Conservation (phyloP, 2,888 invertebrate genomes). For the Rotaria magnacalcarata region DNA sequence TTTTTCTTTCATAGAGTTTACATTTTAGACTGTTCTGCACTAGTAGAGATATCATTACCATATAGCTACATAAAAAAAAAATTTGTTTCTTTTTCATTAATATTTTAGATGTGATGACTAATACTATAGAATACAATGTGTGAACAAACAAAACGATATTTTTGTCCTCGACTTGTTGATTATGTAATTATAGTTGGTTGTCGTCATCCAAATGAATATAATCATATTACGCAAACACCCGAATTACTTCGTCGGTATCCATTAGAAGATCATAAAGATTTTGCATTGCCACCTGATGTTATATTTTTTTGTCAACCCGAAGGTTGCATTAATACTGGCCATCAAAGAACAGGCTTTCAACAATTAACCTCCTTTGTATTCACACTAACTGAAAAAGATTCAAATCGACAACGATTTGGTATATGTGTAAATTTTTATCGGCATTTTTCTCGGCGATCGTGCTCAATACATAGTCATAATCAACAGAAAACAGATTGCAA, state of each 20-base stretch:
- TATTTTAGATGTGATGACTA: background rate
- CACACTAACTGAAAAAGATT: conserved; percentile 95
- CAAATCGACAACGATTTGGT: conserved; percentile 74
- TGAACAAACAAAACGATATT: conserved; percentile 53
- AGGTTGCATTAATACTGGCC: conserved; percentile 70
- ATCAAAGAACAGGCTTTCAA: conserved; percentile 62
- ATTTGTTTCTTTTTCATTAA: no score
- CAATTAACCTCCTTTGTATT: conserved; percentile 95
- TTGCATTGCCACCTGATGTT: conserved; percentile 92
- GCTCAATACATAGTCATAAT: background rate
- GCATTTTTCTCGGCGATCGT: conserved; percentile 9
- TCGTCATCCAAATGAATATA: conserved; percentile 64
- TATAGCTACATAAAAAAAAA: background rate
- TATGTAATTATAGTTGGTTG: conserved; percentile 94
- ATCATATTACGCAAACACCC: conserved; percentile 70
- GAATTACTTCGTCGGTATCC: conserved; percentile 86
- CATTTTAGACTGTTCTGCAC: background rate
- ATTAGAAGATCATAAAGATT: conserved; percentile 88
- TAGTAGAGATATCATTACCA: background rate
- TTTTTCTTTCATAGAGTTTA: background rate
- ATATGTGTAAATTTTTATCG: conserved; percentile 97
- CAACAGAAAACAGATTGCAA: background rate
- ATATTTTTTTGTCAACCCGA: conserved; percentile 99
- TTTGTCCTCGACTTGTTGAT: conserved; percentile 70
- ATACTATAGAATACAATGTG: conserved; percentile 5